Evolutionary conservation across 2,888 invertebrate species (phyloP), one percentile per base, ranked within the genome.

Genomic region (Tetranychus truncatus): DNA sequence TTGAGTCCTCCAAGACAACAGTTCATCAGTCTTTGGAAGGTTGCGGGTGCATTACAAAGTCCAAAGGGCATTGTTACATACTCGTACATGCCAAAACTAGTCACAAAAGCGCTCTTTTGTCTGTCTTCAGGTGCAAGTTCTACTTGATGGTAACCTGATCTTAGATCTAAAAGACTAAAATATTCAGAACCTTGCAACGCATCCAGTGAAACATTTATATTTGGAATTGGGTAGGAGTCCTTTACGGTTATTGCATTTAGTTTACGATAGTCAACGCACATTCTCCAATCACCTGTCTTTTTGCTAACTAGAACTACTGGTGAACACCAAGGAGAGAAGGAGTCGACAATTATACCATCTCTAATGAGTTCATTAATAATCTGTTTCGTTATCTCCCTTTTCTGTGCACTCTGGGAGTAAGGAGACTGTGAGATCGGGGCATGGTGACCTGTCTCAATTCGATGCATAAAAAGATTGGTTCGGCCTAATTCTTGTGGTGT

Each of bases 31-130:
- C 79, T 72, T 73, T 80, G 76, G 74, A 80, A 80, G 6, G 78
- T 78, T 8, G 77, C 75, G 1, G 78, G 79, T 0, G 78, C 75
- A 73, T 77, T 78, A 11, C 69, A 75, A 8, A 80, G 74, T 0
- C 80, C 78, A 34, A 80, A 80, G 11, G 79, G 77, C 75, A 80
- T 69, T 6, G 76, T 76, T 5, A 73, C 66, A 11, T 74, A 80
- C n/a, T 78, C 72, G 67, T 72, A 80, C 2, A 78, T 72, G 1
- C 79, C 79, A 15, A 72, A 24, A 24, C 55, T 72, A 9, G 78
- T 79, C 6, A 75, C 74, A 71, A 81, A 80, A 3, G 80, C 79
- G 1, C 80, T 80, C 21, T 80, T 79, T 4, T 77, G 66, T 44
- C 72, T 76, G 20, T 78, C 78, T 34, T 77, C 72, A 15, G 77